Base-by-base conservation (phyloP, 2,113 vertebrate genomes). In the Vidua macroura region DNA sequence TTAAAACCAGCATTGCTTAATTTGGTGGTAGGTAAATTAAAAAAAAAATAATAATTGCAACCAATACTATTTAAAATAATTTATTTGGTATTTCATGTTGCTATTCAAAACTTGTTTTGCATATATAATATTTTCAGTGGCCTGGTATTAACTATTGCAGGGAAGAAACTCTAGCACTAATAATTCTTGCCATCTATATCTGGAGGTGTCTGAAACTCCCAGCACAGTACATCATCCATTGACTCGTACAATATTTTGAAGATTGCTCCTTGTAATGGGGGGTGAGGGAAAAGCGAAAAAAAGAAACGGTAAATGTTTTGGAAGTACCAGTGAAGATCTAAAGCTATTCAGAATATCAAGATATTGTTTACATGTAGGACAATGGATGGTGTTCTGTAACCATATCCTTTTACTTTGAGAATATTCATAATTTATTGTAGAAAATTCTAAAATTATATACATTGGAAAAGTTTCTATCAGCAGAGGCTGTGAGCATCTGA, bases 401-500 rank as follows among this genome's bases (percentile, higher is more conserved):
- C 25, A 18, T 93, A 94, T 95, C 51, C 48, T 77, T 95, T 92
- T 92, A 87, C 95, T 96, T 94, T 93, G n/a, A 96, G 96, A 95
- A 92, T 92, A 94, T 96, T 83, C 78, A 33, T 93, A 93, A 91
- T 97, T 97, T 83, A 62, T 60, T 91, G 87, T 97, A 94, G 86
- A 95, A 97, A 95, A 95, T 97, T 59, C 35, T 95, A 89, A 86
- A 92, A 60, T 73, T 22, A 83, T 93, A 79, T 94, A 92, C 70
- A 59, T 94, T 97, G 94, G 94, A 96, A 95, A 97, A 97, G 93
- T 97, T 96, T 96, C 44, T 97, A 95, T 98, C 92, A 93, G 96
- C 96, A 97, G 96, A 97, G 92, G 95, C 97, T 98, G 96, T 97
- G 94, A 97, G 58, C 93, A 95, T 95, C 97, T 97, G 96, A 97